Evolutionary conservation across 2,888 invertebrate species (phyloP).

Genomic region (Antheraea yamamai): DNA sequence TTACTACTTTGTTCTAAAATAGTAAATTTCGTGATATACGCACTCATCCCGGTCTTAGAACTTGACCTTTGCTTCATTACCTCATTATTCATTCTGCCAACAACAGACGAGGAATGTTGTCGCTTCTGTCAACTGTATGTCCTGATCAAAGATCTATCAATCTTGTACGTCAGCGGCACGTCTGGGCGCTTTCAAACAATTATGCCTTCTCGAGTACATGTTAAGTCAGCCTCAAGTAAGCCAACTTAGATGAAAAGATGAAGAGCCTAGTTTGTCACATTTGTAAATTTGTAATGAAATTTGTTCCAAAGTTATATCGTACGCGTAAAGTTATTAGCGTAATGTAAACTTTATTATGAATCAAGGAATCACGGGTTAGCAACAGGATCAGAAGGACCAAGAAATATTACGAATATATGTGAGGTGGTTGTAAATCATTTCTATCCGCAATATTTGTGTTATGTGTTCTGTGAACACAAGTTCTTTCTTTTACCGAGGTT

Average conservation of each 20-base stretch:
- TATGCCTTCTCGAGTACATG: constrained; percentile 71
- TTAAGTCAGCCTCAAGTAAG: constrained; percentile 50
- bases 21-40: not conserved
- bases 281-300: constrained; percentile 9
- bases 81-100: constrained; percentile 7
- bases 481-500: too few species aligned
- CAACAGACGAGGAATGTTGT: not conserved
- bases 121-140: constrained; percentile 44
- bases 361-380: too few species aligned
- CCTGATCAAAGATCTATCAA: constrained; percentile 61
- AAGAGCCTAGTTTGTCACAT: constrained; percentile 11
- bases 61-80: constrained; percentile 1
- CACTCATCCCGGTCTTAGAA: not conserved
- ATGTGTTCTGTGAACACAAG: too few species aligned
- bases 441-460: too few species aligned
- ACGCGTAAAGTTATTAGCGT: constrained; percentile 4
- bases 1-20: not conserved
- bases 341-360: not conserved
- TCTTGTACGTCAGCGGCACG: constrained; percentile 70
- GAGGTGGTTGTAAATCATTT: too few species aligned
- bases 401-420: too few species aligned
- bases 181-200: constrained; percentile 69
- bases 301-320: constrained; percentile 9
- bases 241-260: constrained; percentile 27
- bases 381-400: too few species aligned